These are phyloP conservation scores for Anisognathus igniventris DNA, from an alignment of 2,797 vertebrate genomes.

Conservation along the genomic window DNA sequence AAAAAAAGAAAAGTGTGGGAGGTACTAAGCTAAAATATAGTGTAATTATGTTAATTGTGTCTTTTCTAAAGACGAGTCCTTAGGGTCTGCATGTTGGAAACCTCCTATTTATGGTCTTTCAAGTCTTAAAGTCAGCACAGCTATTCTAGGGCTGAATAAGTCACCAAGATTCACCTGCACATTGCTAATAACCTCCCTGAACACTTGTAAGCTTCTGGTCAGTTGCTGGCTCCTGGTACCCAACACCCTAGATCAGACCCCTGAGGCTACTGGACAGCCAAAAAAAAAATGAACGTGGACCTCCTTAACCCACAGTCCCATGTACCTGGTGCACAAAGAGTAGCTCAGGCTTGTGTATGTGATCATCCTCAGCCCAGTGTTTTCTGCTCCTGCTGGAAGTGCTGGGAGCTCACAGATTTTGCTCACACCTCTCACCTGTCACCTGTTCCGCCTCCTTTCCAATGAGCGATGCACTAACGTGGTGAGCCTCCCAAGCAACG, in stretches of 20 bases:
- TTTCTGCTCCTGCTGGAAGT: background rate
- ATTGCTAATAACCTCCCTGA: background rate
- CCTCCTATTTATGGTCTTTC: background rate
- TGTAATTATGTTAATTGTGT: background rate
- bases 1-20: background rate
- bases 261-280: background rate
- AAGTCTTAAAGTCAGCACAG: background rate
- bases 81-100: background rate
- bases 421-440: background rate
- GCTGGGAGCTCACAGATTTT: background rate
- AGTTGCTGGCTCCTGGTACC: background rate
- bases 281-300: rapidly evolving
- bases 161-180: background rate
- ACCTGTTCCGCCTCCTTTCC: background rate
- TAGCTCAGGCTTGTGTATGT: background rate
- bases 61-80: constrained; percentile 9
- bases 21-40: background rate
- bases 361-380: background rate
- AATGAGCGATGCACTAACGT: rapidly evolving
- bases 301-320: background rate
- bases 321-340: background rate
- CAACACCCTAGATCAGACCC: background rate
- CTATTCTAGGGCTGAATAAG: background rate
- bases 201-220: background rate
- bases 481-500: background rate